Conservation (phyloP, 2,888 invertebrate species). For the Drosophila engyochracea region DNA sequence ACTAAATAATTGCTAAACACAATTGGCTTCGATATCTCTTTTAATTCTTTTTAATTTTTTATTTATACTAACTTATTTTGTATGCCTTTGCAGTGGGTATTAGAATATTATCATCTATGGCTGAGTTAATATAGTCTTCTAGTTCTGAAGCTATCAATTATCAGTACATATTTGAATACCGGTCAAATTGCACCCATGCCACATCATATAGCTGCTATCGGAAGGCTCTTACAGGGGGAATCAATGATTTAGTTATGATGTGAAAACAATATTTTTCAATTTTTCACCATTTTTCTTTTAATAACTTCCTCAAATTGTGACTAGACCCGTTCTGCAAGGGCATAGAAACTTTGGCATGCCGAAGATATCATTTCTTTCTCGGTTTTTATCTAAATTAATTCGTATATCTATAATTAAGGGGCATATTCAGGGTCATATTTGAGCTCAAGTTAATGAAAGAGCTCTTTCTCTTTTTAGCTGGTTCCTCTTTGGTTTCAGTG, state of each 20-base stretch:
- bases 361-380: neutral
- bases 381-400: constrained; percentile 21
- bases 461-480: constrained; percentile 24
- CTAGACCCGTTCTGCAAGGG: neutral
- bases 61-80: neutral
- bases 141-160: neutral
- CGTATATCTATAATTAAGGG: constrained; percentile 29
- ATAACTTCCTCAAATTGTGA: neutral
- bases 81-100: constrained; percentile 2
- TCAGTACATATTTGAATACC: neutral
- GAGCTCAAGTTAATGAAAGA: constrained; percentile 43
- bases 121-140: neutral
- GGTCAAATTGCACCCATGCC: neutral
- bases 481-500: constrained; percentile 32
- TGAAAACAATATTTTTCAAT: neutral
- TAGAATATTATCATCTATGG: neutral
- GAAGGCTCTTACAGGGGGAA: neutral
- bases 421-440: constrained; percentile 54
- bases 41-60: constrained; percentile 37
- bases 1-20: constrained; percentile 79
- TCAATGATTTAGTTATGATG: neutral
- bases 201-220: neutral
- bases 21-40: constrained; percentile 78
- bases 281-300: neutral
- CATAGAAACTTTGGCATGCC: constrained; percentile 2